Evolutionary conservation across 1,140 invertebrate genomes (phyloP), one percentile per base, ranked within the genome.

Genomic region (Drosophila pectinifera): DNA sequence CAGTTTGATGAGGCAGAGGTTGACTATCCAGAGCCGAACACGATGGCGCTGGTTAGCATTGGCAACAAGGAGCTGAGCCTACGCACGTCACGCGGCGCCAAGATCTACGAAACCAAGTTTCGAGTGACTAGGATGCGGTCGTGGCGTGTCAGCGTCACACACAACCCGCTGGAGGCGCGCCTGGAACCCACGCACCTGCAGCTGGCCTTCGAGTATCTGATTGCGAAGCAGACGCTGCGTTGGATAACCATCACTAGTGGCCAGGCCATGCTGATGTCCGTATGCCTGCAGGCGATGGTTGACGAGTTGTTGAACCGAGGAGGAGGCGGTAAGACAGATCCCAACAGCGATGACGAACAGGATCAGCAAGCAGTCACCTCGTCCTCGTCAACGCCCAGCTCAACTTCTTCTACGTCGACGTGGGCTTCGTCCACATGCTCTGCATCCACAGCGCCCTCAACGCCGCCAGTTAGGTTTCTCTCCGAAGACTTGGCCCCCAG

Each of bases 51-150:
- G 46, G 94, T 98, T 18, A 94, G 94, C 46, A 95, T 96, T 90
- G 97, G 97, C 38, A 95, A 95, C 91, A 94, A 95, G 90, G 96
- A 98, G 93, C 91, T 98, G 3, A 95, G 95, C 89, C 94, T 98
- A 74, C 93, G 95, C 58, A 93, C 93, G 20, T 92, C 92, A 36
- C 92, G 93, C 43, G 92, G 90, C 22, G 92, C 93, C 48, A 93
- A 94, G 75, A 92, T 94, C 5, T 94, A 94, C 89, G 98, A 99
- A 92, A 95, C 96, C 14, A 94, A 94, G 81, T 99, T 98, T 91
- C 97, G 98, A 93, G 97, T 99, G 5, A 98, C 98, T 1, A 94
- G 98, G 76, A 99, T 99, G 96, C 94, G 97, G 74, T 98, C 98
- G 83, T 99, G 98, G 98, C 94, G 98, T 76, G 98, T 99, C n/a